Evolutionary conservation across 2,888 invertebrate genomes (phyloP).

Genomic region (Mimas tiliae): DNA sequence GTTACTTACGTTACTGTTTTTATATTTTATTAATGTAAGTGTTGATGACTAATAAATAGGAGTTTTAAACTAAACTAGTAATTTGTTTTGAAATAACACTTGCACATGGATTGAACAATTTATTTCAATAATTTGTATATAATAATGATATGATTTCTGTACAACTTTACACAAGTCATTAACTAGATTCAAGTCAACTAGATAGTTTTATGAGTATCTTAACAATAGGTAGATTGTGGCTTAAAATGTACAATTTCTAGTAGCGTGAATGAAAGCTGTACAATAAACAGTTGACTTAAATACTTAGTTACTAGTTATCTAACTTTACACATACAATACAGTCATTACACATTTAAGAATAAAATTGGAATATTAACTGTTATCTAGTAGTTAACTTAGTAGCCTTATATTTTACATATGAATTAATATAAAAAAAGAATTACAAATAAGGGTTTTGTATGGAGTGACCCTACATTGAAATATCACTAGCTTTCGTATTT

Average conservation of each 20-base stretch:
- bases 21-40: conserved; percentile 24
- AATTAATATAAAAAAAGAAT: conserved; percentile 51
- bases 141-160: conserved; percentile 84
- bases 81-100: conserved; percentile 49
- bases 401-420: conserved; percentile 44
- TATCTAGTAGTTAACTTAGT: conserved; percentile 52
- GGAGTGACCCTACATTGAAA: conserved; percentile 69
- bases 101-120: conserved; percentile 76
- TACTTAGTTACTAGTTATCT: conserved; percentile 56
- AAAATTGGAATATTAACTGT: conserved; percentile 67
- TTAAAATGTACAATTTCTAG: conserved; percentile 78
- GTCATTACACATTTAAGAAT: conserved; percentile 66
- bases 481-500: conserved; percentile 72
- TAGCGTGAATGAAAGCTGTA: conserved; percentile 75
- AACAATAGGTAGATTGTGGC: conserved; percentile 74
- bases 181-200: conserved; percentile 83
- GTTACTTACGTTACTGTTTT: conserved; percentile 4
- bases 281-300: conserved; percentile 74
- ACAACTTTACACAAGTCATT: conserved; percentile 80
- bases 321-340: conserved; percentile 75
- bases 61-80: conserved; percentile 3
- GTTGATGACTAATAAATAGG: not conserved
- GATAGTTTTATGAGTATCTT: conserved; percentile 81
- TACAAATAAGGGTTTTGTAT: conserved; percentile 52
- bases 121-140: conserved; percentile 82